Evolutionary conservation across 2,888 invertebrate genomes (phyloP), one percentile per base, ranked within the genome.

Genomic region (Eupelmus urozonus): DNA sequence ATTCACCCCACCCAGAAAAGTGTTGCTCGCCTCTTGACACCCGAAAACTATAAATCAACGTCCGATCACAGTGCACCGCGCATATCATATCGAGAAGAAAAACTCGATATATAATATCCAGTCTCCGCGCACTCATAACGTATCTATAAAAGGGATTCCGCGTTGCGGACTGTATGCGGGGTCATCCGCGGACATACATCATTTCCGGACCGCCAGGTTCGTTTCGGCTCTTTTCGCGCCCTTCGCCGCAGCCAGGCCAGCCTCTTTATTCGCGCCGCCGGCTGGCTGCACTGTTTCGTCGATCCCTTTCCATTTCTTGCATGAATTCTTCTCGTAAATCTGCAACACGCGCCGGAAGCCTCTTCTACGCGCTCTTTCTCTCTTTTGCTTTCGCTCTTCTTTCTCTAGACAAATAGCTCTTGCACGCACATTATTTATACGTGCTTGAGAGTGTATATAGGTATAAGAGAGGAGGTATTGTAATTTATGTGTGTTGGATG

Each of bases 31-130:
- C 57, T 70, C 81, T 83, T 82, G 83, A 73, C 82, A 81, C 79
- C 79, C 74, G 78, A 80, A 78, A 81, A 72, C 65, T 82, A 85
- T 86, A 85, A 86, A 86, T 86, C 86, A 86, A 85, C 81, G 86
- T 86, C 86, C 76, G 83, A 84, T 82, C 82, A 72, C 78, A 82
- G 82, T 82, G 82, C 80, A 81, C 72, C 71, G 78, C 80, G 82
- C 83, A 83, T 85, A 85, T 83, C n/a, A n/a, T n/a, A n/a, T n/a
- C n/a, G n/a, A n/a, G n/a, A n/a, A n/a, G 51, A 45, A 51, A 34
- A 67, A n/a, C 62, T 72, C 71, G 71, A 25, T 62, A 53, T 51
- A 72, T n/a, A 20, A 16, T 62, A 25, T 20, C 20, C 66, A 25
- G 42, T 49, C 45, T n/a, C n/a, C n/a, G n/a, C n/a, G n/a, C n/a